Evolutionary conservation across 1,140 invertebrate species (phyloP).

Genomic region (Neodiprion lecontei): DNA sequence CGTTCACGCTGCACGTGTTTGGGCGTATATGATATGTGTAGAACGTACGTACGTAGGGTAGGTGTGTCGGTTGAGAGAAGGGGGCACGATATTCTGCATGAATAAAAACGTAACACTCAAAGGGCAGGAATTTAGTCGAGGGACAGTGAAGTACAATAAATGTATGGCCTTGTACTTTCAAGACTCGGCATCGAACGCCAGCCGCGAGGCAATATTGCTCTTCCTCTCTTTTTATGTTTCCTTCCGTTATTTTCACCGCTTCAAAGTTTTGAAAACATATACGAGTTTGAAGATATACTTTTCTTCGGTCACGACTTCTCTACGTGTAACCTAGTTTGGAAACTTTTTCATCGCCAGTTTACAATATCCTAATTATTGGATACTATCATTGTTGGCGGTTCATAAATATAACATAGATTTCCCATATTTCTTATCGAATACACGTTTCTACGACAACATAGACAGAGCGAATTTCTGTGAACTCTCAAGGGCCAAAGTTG

Average conservation of each 20-base stretch:
- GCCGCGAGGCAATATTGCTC: not conserved
- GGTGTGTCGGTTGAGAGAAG: too few species aligned
- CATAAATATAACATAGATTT: too few species aligned
- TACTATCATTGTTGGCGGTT: too few species aligned
- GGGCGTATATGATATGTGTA: too few species aligned
- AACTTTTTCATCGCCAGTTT: slow-evolving; percentile 5
- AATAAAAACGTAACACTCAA: not conserved
- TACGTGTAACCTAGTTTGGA: not conserved
- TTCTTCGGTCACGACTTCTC: not conserved
- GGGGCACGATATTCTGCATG: too few species aligned
- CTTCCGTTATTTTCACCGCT: not conserved
- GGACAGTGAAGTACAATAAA: too few species aligned
- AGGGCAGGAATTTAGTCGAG: not conserved
- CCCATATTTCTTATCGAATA: too few species aligned
- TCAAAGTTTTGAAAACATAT: not conserved
- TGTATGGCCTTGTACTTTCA: not conserved
- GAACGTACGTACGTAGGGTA: too few species aligned
- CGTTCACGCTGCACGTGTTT: not conserved
- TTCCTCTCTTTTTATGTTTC: not conserved
- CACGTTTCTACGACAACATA: too few species aligned
- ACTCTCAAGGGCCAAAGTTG: too few species aligned
- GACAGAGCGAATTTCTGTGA: too few species aligned
- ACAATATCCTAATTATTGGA: not conserved
- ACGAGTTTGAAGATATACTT: not conserved
- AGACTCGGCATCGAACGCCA: not conserved